These are phyloP conservation scores for Ashinkailepas kermadecensis DNA, from an alignment of 2,888 invertebrate genomes.

Conservation along the genomic window DNA sequence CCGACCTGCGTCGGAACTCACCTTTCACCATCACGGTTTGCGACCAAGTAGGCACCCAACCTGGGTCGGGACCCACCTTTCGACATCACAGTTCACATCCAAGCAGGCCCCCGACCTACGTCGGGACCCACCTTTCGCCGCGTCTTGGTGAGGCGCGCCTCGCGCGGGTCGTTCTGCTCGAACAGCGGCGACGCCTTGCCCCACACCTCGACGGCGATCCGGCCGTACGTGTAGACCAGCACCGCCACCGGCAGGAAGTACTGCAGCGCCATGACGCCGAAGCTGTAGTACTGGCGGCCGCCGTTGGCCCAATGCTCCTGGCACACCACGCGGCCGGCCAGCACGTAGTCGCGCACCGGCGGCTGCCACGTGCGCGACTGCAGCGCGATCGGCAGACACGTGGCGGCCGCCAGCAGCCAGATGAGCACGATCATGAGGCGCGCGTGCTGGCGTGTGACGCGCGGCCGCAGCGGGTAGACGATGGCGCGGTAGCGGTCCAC, in stretches of 20 bases:
- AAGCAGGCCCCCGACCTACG: too few species aligned
- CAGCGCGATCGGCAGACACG: constrained; percentile 71
- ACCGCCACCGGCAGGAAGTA: constrained; percentile 73
- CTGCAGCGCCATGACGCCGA: constrained; percentile 69
- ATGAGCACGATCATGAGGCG: constrained; percentile 60
- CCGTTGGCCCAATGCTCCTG: constrained; percentile 29
- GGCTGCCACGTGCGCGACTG: constrained; percentile 50
- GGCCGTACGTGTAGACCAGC: constrained; percentile 73
- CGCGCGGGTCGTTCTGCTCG: constrained; percentile 61
- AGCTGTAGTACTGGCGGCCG: constrained; percentile 64
- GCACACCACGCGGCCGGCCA: constrained; percentile 30
- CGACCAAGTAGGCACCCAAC: too few species aligned
- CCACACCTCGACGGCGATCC: constrained; percentile 84
- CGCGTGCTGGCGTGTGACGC: constrained; percentile 65
- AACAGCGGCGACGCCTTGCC: constrained; percentile 67
- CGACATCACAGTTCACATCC: too few species aligned
- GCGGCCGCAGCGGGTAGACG: constrained; percentile 74
- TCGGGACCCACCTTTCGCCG: constrained; percentile 64
- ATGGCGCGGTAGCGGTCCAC: constrained; percentile 85
- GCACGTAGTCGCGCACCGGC: constrained; percentile 26
- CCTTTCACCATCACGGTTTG: too few species aligned
- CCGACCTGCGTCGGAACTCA: too few species aligned
- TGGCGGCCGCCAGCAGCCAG: constrained; percentile 66
- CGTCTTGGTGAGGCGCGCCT: constrained; percentile 55
- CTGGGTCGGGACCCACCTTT: too few species aligned